A percentile compares a stretch with the other conserved stretches of the same genome.
Evolutionary conservation across 2,888 invertebrate species (phyloP).

Genomic region (Platypus cylindrus): DNA sequence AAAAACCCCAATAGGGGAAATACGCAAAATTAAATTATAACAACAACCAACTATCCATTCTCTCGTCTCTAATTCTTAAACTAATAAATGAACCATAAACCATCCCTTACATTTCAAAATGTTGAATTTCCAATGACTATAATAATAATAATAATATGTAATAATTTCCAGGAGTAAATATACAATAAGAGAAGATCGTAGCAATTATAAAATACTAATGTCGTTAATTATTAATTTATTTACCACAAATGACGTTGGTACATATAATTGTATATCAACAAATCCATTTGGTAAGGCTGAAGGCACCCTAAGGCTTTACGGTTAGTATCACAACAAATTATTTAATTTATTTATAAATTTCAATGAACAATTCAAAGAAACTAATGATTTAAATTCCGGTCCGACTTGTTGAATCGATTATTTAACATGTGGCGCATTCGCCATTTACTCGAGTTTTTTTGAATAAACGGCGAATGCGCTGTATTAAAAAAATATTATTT

Average conservation of each 20-base stretch:
- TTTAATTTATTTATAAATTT: background rate
- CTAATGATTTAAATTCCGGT: too few relatives aligned
- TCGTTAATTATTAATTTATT: conserved; percentile 48
- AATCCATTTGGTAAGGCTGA: conserved; percentile 69
- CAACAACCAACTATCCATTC: too few relatives aligned
- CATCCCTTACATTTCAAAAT: background rate
- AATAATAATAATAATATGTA: background rate
- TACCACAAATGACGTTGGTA: conserved; percentile 43
- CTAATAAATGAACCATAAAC: too few relatives aligned
- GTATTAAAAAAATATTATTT: too few relatives aligned
- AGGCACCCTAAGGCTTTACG: conserved; percentile 60
- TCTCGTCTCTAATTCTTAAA: too few relatives aligned
- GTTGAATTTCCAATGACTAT: background rate
- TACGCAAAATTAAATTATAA: too few relatives aligned
- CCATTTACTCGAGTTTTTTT: too few relatives aligned
- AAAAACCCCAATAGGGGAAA: too few relatives aligned
- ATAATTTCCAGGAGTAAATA: conserved; percentile 57
- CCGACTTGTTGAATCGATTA: too few relatives aligned
- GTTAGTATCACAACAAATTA: conserved; percentile 41
- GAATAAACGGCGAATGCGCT: too few relatives aligned
- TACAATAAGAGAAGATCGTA: conserved; percentile 54
- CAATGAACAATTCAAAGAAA: background rate
- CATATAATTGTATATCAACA: conserved; percentile 59
- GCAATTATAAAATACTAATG: conserved; percentile 66
- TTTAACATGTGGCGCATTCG: too few relatives aligned